Conservation (phyloP, 2,888 invertebrate species). For the Matsumyia berberina region DNA sequence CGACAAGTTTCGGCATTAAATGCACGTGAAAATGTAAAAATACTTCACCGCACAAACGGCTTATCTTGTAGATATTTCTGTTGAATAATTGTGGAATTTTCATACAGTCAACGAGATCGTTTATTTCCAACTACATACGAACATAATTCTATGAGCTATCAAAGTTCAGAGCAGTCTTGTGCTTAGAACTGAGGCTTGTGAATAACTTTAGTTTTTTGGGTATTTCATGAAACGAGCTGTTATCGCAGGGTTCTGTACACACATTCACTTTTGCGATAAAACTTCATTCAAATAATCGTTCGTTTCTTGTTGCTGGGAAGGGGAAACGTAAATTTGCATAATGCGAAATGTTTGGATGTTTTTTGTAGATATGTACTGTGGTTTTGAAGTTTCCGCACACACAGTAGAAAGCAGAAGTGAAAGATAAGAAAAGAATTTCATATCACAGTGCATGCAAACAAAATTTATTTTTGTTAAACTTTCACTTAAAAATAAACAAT, state of each 20-base stretch:
- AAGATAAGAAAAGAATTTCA: no score
- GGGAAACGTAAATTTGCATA: not conserved
- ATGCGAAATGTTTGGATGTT: no score
- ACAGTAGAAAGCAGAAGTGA: no score
- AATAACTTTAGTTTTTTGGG: not conserved
- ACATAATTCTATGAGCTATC: not conserved
- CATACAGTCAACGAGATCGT: no score
- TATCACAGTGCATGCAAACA: no score
- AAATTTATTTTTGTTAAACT: no score
- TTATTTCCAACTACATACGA: not conserved
- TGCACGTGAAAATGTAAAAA: not conserved
- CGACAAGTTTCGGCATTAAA: not conserved
- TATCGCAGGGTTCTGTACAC: not conserved
- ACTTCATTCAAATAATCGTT: not conserved
- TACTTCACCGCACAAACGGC: not conserved
- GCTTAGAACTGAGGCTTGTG: not conserved
- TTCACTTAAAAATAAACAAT: no score
- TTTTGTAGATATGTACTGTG: no score
- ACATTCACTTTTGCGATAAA: not conserved
- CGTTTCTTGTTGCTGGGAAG: not conserved
- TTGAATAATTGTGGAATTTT: constrained; percentile 8
- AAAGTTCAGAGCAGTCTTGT: not conserved
- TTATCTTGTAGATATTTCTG: not conserved
- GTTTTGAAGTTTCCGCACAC: no score
- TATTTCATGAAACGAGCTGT: constrained; percentile 3